Percentiles rank a stretch among this genome's conserved stretches.
Conservation (phyloP, 2,797 vertebrate genomes). For the Fratercula arctica region DNA sequence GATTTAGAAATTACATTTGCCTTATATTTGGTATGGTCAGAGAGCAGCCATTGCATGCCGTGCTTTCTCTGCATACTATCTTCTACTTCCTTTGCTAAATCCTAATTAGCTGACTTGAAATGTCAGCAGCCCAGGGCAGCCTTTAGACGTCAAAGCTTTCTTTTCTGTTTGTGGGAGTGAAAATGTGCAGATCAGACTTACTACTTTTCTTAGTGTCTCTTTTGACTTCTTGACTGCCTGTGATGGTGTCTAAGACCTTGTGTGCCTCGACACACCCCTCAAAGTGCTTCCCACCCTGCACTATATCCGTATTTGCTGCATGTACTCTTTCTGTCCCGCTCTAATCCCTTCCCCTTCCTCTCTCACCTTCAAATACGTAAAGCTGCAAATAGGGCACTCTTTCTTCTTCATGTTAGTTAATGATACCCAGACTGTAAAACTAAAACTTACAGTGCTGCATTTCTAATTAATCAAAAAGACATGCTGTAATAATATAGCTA, state of each 20-base stretch:
- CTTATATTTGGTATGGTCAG: not conserved
- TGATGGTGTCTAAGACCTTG: not conserved
- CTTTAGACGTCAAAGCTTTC: not conserved
- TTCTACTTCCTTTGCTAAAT: constrained; percentile 25
- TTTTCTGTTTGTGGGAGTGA: not conserved
- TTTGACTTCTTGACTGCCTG: not conserved
- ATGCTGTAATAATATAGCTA: not conserved
- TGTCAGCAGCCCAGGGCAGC: constrained; percentile 5
- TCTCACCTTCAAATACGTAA: not conserved
- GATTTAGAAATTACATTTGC: not conserved
- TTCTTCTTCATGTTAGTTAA: not conserved
- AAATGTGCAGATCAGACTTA: not conserved
- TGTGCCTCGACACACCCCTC: not conserved
- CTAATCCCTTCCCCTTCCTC: not conserved
- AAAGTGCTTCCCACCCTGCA: not conserved
- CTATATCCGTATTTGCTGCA: not conserved
- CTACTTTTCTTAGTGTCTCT: not conserved
- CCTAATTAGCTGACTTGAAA: constrained; percentile 23
- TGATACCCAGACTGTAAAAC: constrained; percentile 13
- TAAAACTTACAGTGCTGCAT: not conserved
- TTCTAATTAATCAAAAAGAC: constrained; percentile 41
- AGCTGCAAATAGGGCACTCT: not conserved
- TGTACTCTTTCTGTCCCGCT: not conserved
- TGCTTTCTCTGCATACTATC: not conserved
- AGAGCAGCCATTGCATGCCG: not conserved